Base-by-base conservation (phyloP, 1,140 invertebrate species). In the Panagrolaimus sp. region DNA sequence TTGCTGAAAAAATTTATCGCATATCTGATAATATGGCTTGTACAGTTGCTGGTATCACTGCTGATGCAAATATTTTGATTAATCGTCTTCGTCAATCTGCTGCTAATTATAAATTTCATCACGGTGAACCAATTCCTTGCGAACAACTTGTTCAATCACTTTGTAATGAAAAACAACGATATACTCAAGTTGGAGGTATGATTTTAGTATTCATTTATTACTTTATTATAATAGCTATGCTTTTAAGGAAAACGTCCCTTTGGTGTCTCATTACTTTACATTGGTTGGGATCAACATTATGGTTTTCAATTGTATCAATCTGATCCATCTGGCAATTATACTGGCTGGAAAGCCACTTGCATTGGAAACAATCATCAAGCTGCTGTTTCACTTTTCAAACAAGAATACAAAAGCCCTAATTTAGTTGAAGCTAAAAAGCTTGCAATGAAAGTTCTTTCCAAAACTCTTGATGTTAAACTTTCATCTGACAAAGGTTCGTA, bases 341-440 rank as follows among this genome's bases (percentile, higher is more conserved):
- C 93, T 74, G 96, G 96, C 1, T 98, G 96, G 96, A 98, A 98
- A 85, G 96, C 96, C 1, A 98, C 96, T 20, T 99, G 96, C 84
- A 98, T 99, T 83, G 96, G 96, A 62, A 97, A 96, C 83, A 98
- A 98, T 84, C 94, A 93, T 84, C 91, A 92, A 83, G 86, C 93
- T 73, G 96, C 96, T 27, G 91, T 98, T 31, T 96, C 95, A 0
- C 93, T 92, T 84, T 86, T 99, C 70, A 98, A 98, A 84, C 94
- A 98, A 83, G 96, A 98, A 83, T 96, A 97, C 82, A 81, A 81
- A 68, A 68, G 62, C 14, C 71, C 73, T 27, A 72, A 38, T 63
- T 73, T 87, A 14, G 74, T 80, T 5, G 90, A 94, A 84, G 93
- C 94, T 5, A 89, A 95, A 82, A 88, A 89, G 66, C 86, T 98